Base-by-base conservation (phyloP, 2,888 invertebrate genomes). In the Hydroisotoma schaefferi region DNA sequence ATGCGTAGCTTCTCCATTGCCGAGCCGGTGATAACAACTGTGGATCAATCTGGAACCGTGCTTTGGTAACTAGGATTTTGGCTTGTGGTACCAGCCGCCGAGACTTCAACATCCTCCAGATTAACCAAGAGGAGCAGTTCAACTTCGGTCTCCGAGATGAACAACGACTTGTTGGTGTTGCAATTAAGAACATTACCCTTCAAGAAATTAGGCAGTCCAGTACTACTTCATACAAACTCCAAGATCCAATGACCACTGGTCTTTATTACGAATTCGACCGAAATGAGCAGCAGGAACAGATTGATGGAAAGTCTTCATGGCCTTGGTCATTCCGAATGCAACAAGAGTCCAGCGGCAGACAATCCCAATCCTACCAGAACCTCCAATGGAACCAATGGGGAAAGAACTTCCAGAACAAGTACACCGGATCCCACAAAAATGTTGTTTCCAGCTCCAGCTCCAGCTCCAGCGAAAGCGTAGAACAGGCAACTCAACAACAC, bases 21-120 rank as follows among this genome's bases (percentile, higher is more conserved):
- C 60, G 65, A 12, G 67, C 73, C 3, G 70, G 69, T 47, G 73
- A 73, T 59, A 73, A 70, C 61, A 52, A 38, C 26, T 71, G 73
- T 48, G 70, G 72, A 23, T 67, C 67, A 33, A 65, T 70, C 57
- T 73, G 69, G 72, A 67, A 49, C 25, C 69, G 67, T 38, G 61
- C 61, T 27, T 57, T 68, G 26, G 55, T 61, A 53, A 60, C 65
- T 28, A 65, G 68, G 20, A 65, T 61, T 60, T 62, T 71, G 57
- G 68, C 66, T 20, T 72, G 72, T 51, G 68, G 68, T 25, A 37
- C 55, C 23, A 58, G 48, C 63, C 69, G 69, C 27, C 44, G 53
- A 10, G 58, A 67, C 29, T 69, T 60, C 56, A 67, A 57, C 52
- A 62, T 66, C 46, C 37, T 61, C 33, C 61, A 67, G 23, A 52